Evolutionary conservation across 2,113 vertebrate genomes (phyloP), one percentile per base, ranked within the genome.

Genomic region (Odocoileus hemionus): DNA sequence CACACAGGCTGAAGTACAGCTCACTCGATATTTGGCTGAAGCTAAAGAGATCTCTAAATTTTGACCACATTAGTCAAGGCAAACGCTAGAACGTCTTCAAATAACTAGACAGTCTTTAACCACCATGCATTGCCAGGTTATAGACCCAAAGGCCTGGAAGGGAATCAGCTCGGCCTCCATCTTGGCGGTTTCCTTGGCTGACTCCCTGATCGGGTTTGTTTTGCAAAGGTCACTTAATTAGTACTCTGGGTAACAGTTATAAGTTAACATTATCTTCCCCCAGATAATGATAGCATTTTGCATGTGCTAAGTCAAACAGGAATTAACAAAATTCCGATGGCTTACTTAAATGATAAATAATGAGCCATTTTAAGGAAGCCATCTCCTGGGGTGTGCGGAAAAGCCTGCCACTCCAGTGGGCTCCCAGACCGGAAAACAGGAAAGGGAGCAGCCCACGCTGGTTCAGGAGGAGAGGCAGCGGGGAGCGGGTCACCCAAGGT

Each of bases 341-440:
- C 98, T 99, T 98, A 97, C 97, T 98, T 96, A 97, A 97, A 98
- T 97, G 98, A 98, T 98, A 99, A 99, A 98, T 99, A 99, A 98
- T 97, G 98, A 98, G 95, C 97, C 98, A 96, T 97, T 98, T 98
- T 98, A 98, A 99, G 99, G 98, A 99, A 99, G 98, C 98, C 98
- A 97, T 98, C 99, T 99, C 99, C 98, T 83, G 93, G 97, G 98
- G 98, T 98, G 98, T 98, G 98, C 98, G 98, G 98, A 98, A 99
- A 98, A 98, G 97, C 98, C 98, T 98, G 98, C 98, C 91, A 98
- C 99, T 99, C 98, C 99, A 99, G 99, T 98, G 64, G 97, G 98
- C 98, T 19, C 97, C 99, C 99, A 99, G 99, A 99, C 99, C 98
- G 98, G 98, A 98, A 99, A 99, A 99, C 99, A 99, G 99, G 99